Base-by-base conservation (phyloP, 1,140 invertebrate genomes). In the Drosophila nebulosa region DNA sequence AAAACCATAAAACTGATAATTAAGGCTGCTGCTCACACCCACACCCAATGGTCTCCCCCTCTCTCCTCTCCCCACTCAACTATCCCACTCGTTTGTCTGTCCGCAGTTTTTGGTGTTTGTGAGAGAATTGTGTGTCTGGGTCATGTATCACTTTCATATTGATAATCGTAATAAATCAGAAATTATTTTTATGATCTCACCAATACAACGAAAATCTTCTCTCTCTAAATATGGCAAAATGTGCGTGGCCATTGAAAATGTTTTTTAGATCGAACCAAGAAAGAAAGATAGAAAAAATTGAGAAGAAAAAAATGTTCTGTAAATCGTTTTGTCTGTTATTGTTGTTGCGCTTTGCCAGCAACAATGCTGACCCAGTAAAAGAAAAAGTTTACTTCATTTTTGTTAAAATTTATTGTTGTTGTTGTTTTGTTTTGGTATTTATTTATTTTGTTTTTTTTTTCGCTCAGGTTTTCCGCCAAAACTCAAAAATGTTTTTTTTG, bases 101-200 rank as follows among this genome's bases (percentile, higher is more conserved):
- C n/a, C n/a, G n/a, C n/a, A n/a, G n/a, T 46, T 46, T 46, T 46
- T 16, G 4, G 6, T 10, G 3, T 21, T 18, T 46, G 6, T 14
- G 16, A 1, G 1, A 46, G 39, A 46, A 46, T 46, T 69, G 64
- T 39, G 46, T 69, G 74, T 85, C 55, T 85, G 74, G 80, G 81
- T 85, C 80, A 69, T 68, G 81, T 86, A 78, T 86, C 81, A 86
- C 81, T 85, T 86, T 86, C 83, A 72, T 73, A 78, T 86, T 86
- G 70, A 86, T 86, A 86, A 86, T 81, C 81, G 74, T 69, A 66
- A 74, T 86, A 86, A 86, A 86, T 86, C 62, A 66, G 61, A 63
- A 74, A 73, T 77, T 85, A 73, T 77, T 72, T 85, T 50, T 79
- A 73, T 77, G 74, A 64, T 62, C 60, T 64, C 51, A 42, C 39